Percentiles rank a stretch among this genome's conserved stretches.
phyloP scores from a whole-genome alignment of 1,140 invertebrate genomes.

The Chelonus insularis region DNA sequence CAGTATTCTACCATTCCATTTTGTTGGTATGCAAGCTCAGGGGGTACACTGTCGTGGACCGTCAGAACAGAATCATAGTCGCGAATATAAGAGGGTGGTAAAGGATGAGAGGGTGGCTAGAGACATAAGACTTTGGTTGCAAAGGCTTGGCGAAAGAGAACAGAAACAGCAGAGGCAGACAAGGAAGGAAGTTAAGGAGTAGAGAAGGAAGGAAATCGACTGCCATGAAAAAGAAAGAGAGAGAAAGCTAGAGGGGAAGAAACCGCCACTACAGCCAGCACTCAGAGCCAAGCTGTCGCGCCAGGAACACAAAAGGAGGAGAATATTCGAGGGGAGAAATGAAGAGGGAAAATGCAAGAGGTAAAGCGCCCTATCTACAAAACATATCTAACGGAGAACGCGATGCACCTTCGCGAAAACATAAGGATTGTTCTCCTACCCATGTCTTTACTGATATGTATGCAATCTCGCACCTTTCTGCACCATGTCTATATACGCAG shows the following conservation, averaged over 20 bases:
- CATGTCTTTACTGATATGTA: too few species aligned
- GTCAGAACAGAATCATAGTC: background rate
- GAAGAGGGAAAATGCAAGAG: slow-evolving; percentile 20
- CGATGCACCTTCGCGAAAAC: background rate
- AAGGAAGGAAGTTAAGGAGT: background rate
- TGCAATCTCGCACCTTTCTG: too few species aligned
- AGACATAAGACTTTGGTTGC: background rate
- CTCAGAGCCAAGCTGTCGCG: slow-evolving; percentile 23
- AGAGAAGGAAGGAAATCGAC: slow-evolving; percentile 19
- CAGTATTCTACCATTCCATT: slow-evolving; percentile 16
- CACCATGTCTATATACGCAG: too few species aligned
- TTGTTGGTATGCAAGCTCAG: too few species aligned
- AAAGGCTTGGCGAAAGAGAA: background rate
- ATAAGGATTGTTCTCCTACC: background rate
- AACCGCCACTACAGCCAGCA: slow-evolving; percentile 9
- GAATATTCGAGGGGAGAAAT: background rate
- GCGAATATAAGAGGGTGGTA: slow-evolving; percentile 4
- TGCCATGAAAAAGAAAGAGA: slow-evolving; percentile 24
- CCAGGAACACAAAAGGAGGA: slow-evolving; percentile 18
- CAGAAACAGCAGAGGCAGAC: background rate
- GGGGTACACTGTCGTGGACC: background rate
- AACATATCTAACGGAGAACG: background rate
- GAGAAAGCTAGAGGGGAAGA: slow-evolving; percentile 1
- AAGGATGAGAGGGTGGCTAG: background rate
- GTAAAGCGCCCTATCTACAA: background rate